phyloP scores from a whole-genome alignment of 1,140 invertebrate genomes.

The Formica selysi region DNA sequence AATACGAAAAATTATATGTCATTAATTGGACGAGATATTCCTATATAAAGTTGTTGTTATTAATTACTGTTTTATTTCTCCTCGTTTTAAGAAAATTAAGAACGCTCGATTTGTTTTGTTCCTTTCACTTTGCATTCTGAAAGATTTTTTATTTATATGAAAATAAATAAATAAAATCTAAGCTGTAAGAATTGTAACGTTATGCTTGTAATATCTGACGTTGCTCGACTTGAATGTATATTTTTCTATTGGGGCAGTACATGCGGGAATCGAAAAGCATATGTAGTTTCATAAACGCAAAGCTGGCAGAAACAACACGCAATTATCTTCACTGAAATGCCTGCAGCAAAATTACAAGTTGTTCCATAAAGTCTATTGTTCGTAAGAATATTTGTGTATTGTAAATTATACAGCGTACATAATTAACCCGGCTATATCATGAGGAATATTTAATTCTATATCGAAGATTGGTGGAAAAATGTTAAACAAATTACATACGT shows the following conservation, averaged over 20 bases:
- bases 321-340: constrained; percentile 11
- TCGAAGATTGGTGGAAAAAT: not conserved
- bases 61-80: too few relatives aligned
- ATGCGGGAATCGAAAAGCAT: not conserved
- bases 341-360: not conserved
- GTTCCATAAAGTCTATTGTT: not conserved
- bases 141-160: too few relatives aligned
- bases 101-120: too few relatives aligned
- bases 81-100: too few relatives aligned
- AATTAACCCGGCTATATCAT: constrained; percentile 1
- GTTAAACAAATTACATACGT: not conserved
- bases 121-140: too few relatives aligned
- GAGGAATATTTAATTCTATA: constrained; percentile 24
- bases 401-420: not conserved
- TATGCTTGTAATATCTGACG: too few relatives aligned
- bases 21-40: not conserved
- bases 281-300: not conserved
- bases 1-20: not conserved
- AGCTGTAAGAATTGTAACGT: too few relatives aligned
- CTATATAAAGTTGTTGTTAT: too few relatives aligned
- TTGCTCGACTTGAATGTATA: too few relatives aligned
- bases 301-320: not conserved
- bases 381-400: not conserved
- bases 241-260: too few relatives aligned
- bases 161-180: too few relatives aligned